These are phyloP conservation scores for Columba livia DNA, from an alignment of 2,113 vertebrate genomes.

Conservation along the genomic window DNA sequence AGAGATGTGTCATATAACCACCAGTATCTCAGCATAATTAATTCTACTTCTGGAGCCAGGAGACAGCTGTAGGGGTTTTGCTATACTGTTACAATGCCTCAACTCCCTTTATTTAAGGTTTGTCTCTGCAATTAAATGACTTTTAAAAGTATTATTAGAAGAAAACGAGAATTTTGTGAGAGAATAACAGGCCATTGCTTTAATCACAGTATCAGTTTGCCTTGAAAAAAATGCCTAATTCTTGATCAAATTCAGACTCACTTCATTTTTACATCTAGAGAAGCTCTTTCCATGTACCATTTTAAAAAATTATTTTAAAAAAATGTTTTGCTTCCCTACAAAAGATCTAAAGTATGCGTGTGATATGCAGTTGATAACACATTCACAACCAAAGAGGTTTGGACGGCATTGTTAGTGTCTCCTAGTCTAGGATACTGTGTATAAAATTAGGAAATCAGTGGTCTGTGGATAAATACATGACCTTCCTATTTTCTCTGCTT, in stretches of 20 bases:
- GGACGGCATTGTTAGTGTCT: background rate
- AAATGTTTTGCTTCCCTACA: background rate
- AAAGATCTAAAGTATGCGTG: background rate
- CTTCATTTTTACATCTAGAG: background rate
- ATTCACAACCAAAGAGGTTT: background rate
- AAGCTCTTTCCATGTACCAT: background rate
- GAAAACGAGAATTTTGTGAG: background rate
- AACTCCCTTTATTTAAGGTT: background rate
- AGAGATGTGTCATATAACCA: background rate
- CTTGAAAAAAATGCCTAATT: background rate
- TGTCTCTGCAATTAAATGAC: background rate
- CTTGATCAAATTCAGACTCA: background rate
- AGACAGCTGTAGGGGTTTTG: background rate
- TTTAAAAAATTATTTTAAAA: background rate
- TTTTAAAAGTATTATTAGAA: background rate
- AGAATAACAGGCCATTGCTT: background rate
- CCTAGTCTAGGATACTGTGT: background rate
- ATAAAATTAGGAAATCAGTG: background rate
- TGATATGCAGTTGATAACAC: background rate
- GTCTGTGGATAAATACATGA: background rate
- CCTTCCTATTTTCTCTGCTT: background rate
- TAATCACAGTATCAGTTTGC: background rate
- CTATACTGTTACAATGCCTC: background rate
- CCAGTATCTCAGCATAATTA: background rate
- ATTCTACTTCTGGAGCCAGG: background rate